These are phyloP conservation scores for Brachycybe producta DNA, from an alignment of 2,888 invertebrate species.

Conservation along the genomic window DNA sequence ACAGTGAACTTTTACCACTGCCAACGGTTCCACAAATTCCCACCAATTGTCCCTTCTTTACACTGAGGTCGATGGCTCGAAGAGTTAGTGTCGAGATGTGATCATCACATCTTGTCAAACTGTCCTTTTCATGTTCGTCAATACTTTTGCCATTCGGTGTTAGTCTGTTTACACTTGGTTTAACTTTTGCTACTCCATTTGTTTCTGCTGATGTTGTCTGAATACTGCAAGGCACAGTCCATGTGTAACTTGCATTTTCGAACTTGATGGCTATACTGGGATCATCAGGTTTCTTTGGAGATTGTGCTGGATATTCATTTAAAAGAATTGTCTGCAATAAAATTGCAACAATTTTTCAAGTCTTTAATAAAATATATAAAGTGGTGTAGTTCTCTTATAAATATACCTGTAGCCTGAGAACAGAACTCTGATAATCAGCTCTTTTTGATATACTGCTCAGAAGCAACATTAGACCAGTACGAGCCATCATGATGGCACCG, in stretches of 20 bases:
- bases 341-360: constrained; percentile 18
- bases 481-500: background rate
- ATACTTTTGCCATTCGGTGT: too few species aligned
- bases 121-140: too few species aligned
- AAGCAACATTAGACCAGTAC: background rate
- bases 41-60: constrained; percentile 37
- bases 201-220: too few species aligned
- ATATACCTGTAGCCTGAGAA: background rate
- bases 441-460: background rate
- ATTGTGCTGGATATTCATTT: constrained; percentile 37
- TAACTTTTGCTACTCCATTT: too few species aligned
- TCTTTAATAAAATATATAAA: too few species aligned
- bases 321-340: constrained; percentile 33
- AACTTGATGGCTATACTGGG: constrained; percentile 40
- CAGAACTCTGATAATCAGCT: background rate
- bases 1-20: constrained; percentile 44
- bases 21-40: constrained; percentile 46
- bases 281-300: constrained; percentile 36
- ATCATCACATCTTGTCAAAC: too few species aligned
- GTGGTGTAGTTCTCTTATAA: too few species aligned
- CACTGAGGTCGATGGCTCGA: background rate
- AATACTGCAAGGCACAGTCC: too few species aligned
- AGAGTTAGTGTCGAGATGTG: background rate
- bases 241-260: constrained; percentile 39
- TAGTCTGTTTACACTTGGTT: too few species aligned